phyloP scores from a whole-genome alignment of 2,113 vertebrate genomes.

The Turdus rufiventris region DNA sequence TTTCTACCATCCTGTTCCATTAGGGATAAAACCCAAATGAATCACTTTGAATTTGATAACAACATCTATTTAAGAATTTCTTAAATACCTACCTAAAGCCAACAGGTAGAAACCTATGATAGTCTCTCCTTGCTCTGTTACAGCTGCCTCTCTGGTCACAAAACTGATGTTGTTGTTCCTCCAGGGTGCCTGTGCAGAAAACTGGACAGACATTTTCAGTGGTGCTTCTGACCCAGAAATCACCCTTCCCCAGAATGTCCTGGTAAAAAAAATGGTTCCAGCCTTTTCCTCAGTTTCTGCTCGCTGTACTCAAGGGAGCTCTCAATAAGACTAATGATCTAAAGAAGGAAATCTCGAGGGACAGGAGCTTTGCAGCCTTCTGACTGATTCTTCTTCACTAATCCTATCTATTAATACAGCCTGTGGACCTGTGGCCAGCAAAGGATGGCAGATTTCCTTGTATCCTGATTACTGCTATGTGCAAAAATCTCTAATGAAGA shows the following conservation, averaged over 20 bases:
- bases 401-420: conserved; percentile 66
- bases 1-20: conserved; percentile 1
- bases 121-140: conserved; percentile 82
- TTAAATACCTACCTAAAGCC: conserved; percentile 70
- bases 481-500: not conserved
- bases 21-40: not conserved
- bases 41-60: not conserved
- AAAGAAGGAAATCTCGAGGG: conserved; percentile 58
- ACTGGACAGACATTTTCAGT: conserved; percentile 74
- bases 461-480: not conserved
- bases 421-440: not conserved
- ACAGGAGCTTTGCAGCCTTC: conserved; percentile 49
- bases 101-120: conserved; percentile 82
- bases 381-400: conserved; percentile 56
- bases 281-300: conserved; percentile 4
- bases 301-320: not conserved
- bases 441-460: conserved; percentile 3
- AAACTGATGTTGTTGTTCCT: conserved; percentile 83
- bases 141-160: conserved; percentile 73
- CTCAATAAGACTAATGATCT: conserved; percentile 23
- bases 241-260: not conserved
- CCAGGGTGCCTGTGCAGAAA: conserved; percentile 80
- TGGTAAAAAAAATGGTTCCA: not conserved
- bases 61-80: not conserved
- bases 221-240: not conserved